Evolutionary conservation across 2,888 invertebrate genomes (phyloP), one percentile per base, ranked within the genome.

Genomic region (Cremastobaeus sp.): DNA sequence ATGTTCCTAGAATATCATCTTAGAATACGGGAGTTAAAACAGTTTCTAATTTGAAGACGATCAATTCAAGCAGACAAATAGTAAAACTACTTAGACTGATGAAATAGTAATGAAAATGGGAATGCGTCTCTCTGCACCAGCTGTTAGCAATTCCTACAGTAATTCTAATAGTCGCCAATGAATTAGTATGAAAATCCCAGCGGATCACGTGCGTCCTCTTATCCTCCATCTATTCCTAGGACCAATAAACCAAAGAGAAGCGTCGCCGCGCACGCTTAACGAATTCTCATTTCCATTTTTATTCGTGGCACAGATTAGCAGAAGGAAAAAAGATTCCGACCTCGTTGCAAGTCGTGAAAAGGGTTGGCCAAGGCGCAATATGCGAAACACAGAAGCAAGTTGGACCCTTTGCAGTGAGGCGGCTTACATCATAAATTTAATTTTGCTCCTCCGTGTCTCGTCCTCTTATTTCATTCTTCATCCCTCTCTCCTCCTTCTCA

Each of bases 381-480:
- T 66, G 74, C 65, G 57, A 66, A 57, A 55, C 59, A 69, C 50
- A 8, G 52, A 21, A 48, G 54, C 64, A 57, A 70, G 60, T 47
- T 62, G 54, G 65, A 69, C 69, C 65, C 66, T 70, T 74, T 71
- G 43, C 74, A 65, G 65, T 14, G 48, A 39, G 50, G 18, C 25
- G 37, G 74, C 70, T 70, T 74, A 74, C 70, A 70, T 74, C 70
- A 74, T 70, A 74, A 74, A 66, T 74, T 70, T 74, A 74, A 74
- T 74, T 70, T 74, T 48, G 48, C 68, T 62, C 60, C 55, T 66
- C 55, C 64, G 28, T 21, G 68, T 64, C 60, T 52, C 32, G n/a
- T 32, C 32, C 32, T 32, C 25, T 25, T 8, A 8, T 35, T 5
- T 1, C 20, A 2, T 18, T 3, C 45, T n/a, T n/a, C n/a, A n/a